Conservation (phyloP, 2,113 vertebrate genomes). For the Pitta sordida region DNA sequence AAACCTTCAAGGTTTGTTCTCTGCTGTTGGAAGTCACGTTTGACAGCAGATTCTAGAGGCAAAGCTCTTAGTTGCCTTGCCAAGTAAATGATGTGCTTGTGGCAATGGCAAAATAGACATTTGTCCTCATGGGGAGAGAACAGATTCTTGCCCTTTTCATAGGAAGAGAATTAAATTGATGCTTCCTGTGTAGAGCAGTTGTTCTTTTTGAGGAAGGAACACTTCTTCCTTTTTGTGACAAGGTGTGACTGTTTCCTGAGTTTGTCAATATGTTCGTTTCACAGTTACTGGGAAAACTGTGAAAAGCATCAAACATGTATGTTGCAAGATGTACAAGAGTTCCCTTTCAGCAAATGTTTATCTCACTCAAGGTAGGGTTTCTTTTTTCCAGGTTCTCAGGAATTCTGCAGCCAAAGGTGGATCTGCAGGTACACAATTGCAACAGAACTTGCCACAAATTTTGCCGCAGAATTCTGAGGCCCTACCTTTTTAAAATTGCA, state of each 20-base stretch:
- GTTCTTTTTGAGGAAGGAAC: background rate
- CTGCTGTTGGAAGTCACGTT: background rate
- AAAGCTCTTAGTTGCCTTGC: background rate
- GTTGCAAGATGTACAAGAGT: constrained; percentile 70
- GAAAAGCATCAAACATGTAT: constrained; percentile 38
- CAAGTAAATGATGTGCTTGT: background rate
- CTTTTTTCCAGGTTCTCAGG: constrained; percentile 79
- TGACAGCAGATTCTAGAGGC: background rate
- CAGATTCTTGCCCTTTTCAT: background rate
- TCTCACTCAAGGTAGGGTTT: constrained; percentile 78
- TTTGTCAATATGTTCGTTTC: constrained; percentile 55
- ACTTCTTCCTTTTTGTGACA: background rate
- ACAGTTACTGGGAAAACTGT: constrained; percentile 57
- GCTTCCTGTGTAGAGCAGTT: background rate
- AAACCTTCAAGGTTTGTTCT: background rate
- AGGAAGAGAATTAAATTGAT: background rate
- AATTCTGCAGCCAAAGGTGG: constrained; percentile 80
- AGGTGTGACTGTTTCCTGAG: constrained; percentile 21
- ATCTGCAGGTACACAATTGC: constrained; percentile 79
- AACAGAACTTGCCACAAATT: constrained; percentile 77
- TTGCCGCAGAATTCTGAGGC: constrained; percentile 79
- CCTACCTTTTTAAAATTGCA: constrained; percentile 23
- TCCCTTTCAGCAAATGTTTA: constrained; percentile 72
- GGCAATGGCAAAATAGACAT: background rate
- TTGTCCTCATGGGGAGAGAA: background rate